Conservation (phyloP, 2,113 vertebrate genomes). For the Grammomys dolichurus region DNA sequence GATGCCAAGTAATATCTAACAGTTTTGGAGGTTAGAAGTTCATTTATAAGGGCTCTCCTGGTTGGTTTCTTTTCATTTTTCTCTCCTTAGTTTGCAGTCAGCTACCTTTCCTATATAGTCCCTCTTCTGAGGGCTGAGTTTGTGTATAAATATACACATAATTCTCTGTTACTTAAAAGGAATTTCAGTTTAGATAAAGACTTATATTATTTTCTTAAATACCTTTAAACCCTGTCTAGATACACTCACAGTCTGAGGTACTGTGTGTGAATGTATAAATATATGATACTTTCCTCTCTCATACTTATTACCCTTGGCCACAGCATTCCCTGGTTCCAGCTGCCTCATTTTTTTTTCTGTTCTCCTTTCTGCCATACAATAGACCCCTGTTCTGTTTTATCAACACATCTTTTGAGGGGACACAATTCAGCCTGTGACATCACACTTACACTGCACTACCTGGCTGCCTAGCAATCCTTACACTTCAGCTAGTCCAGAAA, state of each 20-base stretch:
- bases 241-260: not conserved
- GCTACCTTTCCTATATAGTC: not conserved
- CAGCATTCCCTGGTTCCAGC: not conserved
- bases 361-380: not conserved
- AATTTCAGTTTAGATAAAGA: not conserved
- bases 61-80: not conserved
- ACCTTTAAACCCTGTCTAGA: slow-evolving; percentile 4
- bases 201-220: not conserved
- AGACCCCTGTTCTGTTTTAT: not conserved
- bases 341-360: not conserved
- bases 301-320: not conserved
- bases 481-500: not conserved
- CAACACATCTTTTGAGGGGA: not conserved
- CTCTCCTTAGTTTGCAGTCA: not conserved
- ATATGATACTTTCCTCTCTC: not conserved
- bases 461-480: not conserved
- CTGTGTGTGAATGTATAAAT: not conserved
- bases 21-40: not conserved
- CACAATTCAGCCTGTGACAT: not conserved
- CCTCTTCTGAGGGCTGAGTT: not conserved
- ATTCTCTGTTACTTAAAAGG: not conserved
- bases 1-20: not conserved
- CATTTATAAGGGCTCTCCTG: not conserved
- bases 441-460: too few species aligned
- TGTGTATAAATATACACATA: not conserved